A percentile compares a stretch with the other conserved stretches of the same genome.
phyloP scores from a whole-genome alignment of 2,797 vertebrate genomes.

The Chiloscyllium punctatum region DNA sequence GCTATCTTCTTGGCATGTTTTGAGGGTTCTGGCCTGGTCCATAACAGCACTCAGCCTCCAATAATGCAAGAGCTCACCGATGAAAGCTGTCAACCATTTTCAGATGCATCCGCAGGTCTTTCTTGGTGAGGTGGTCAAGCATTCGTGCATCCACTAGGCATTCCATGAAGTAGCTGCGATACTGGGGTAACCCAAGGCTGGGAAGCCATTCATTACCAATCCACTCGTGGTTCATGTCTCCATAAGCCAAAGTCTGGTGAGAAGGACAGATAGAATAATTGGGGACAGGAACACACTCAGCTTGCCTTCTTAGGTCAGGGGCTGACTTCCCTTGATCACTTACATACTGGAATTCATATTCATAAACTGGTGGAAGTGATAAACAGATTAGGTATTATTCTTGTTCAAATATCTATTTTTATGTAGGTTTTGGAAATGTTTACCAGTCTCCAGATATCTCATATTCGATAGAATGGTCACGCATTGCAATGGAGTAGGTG shows the following conservation, averaged over 20 bases:
- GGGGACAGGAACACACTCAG: background rate
- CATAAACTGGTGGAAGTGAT: background rate
- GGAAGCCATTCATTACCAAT: conserved; percentile 79
- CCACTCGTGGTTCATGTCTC: conserved; percentile 83
- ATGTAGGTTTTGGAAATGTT: background rate
- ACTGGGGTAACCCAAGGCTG: conserved; percentile 75
- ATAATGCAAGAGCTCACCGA: conserved; percentile 54
- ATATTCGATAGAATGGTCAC: too few species aligned
- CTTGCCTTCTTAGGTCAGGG: background rate
- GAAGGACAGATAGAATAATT: background rate
- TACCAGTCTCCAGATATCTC: background rate
- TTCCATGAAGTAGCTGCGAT: conserved; percentile 83
- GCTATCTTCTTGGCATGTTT: too few species aligned
- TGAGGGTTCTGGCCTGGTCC: too few species aligned
- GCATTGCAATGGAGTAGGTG: too few species aligned
- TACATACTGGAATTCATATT: background rate
- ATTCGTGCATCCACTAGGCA: conserved; percentile 77
- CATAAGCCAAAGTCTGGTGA: conserved; percentile 72
- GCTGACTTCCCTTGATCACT: background rate
- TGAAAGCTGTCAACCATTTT: conserved; percentile 86
- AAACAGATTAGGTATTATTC: background rate
- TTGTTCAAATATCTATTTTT: background rate
- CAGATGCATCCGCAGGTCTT: conserved; percentile 73
- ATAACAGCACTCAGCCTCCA: background rate
- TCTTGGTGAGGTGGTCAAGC: conserved; percentile 81